phyloP scores from a whole-genome alignment of 2,888 invertebrate genomes.

The Crossocerus cetratus region DNA sequence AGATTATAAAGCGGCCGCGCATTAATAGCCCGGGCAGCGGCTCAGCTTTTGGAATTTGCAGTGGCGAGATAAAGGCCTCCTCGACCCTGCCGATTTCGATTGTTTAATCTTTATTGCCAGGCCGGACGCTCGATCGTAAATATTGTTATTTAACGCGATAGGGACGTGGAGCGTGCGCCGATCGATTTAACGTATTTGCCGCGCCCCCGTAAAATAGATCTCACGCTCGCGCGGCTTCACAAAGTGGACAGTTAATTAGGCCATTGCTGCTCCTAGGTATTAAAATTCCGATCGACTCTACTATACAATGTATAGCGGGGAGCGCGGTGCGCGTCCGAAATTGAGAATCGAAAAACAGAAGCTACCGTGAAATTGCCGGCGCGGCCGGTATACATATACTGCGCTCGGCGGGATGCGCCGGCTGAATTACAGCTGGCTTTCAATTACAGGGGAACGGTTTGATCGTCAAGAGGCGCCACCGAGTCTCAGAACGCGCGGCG shows the following conservation, averaged over 20 bases:
- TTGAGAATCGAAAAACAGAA: background rate
- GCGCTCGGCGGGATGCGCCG: background rate
- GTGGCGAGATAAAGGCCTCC: slow-evolving; percentile 52
- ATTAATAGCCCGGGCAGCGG: slow-evolving; percentile 40
- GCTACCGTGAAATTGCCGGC: background rate
- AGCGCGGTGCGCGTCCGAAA: background rate
- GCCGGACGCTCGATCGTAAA: slow-evolving; percentile 53
- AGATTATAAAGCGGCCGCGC: slow-evolving; percentile 51
- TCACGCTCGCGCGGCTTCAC: slow-evolving; percentile 38
- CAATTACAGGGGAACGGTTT: slow-evolving; percentile 15
- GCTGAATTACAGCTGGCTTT: slow-evolving; percentile 7
- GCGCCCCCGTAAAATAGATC: slow-evolving; percentile 52
- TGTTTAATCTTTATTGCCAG: slow-evolving; percentile 60
- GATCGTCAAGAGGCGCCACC: background rate
- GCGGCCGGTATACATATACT: background rate
- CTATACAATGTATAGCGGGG: no score
- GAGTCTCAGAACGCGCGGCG: background rate
- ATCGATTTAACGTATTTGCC: slow-evolving; percentile 39
- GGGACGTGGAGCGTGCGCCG: slow-evolving; percentile 27
- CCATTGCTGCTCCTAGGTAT: no score
- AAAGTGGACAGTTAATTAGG: slow-evolving; percentile 24
- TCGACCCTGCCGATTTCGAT: slow-evolving; percentile 50
- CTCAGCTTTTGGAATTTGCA: slow-evolving; percentile 51
- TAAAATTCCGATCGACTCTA: no score
- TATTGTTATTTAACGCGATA: slow-evolving; percentile 56